These are phyloP conservation scores for Dryomyza anilis DNA, from an alignment of 2,888 invertebrate species.

Conservation along the genomic window DNA sequence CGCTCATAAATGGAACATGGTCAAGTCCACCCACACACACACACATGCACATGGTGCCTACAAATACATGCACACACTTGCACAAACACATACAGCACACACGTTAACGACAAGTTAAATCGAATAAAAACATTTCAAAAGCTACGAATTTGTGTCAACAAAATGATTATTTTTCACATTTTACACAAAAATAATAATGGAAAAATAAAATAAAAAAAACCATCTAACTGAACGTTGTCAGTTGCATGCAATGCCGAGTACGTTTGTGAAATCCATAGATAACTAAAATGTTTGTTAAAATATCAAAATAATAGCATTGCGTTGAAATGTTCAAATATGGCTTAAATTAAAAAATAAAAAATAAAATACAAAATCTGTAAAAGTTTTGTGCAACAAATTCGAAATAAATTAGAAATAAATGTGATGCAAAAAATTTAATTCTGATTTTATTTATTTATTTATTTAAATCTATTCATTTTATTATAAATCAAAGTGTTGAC, in stretches of 20 bases:
- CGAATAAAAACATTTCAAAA: constrained; percentile 13
- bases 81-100: not conserved
- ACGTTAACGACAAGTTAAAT: constrained; percentile 2
- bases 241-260: no score
- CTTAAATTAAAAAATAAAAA: no score
- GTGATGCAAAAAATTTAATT: no score
- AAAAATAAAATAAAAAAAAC: not conserved
- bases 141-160: constrained; percentile 6
- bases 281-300: not conserved
- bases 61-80: not conserved
- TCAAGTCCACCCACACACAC: not conserved
- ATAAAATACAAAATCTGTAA: no score
- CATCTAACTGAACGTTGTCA: no score
- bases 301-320: no score
- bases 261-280: not conserved
- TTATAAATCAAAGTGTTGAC: no score
- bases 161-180: not conserved
- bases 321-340: no score
- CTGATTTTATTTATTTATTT: no score
- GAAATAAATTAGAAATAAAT: no score
- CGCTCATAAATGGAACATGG: constrained; percentile 8
- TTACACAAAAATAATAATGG: not conserved
- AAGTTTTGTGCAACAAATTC: no score
- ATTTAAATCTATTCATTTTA: no score
- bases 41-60: not conserved